These are phyloP conservation scores for Myotis planiceps DNA, from an alignment of 2,797 vertebrate genomes.

Conservation along the genomic window DNA sequence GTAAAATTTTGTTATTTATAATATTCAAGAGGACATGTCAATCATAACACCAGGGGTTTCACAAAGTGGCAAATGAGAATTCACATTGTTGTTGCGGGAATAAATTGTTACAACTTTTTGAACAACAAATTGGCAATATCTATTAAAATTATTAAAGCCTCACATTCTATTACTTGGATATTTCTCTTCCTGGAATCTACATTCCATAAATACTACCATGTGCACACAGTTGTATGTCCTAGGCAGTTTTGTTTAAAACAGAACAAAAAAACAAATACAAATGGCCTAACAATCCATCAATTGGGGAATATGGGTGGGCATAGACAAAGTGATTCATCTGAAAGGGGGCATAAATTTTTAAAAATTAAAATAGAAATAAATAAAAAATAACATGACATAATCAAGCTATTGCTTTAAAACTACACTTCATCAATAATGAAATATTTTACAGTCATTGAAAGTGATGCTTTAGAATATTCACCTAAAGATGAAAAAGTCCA, in stretches of 20 bases:
- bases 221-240: neutral
- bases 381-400: neutral
- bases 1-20: neutral
- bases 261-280: neutral
- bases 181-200: neutral
- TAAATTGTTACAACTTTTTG: neutral
- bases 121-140: neutral
- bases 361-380: neutral
- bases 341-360: neutral
- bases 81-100: accelerated
- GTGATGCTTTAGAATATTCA: neutral
- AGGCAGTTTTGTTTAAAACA: neutral
- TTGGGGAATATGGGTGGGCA: neutral
- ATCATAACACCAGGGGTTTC: too few relatives aligned
- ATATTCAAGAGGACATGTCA: neutral
- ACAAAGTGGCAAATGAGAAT: neutral
- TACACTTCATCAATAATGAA: neutral
- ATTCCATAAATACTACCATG: neutral
- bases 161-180: neutral
- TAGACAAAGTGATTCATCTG: neutral
- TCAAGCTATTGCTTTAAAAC: neutral
- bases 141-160: neutral
- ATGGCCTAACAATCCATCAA: neutral
- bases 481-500: neutral
- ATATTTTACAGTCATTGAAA: neutral